Evolutionary conservation across 1,140 invertebrate species (phyloP), one percentile per base, ranked within the genome.

Genomic region (Spodoptera litura): DNA sequence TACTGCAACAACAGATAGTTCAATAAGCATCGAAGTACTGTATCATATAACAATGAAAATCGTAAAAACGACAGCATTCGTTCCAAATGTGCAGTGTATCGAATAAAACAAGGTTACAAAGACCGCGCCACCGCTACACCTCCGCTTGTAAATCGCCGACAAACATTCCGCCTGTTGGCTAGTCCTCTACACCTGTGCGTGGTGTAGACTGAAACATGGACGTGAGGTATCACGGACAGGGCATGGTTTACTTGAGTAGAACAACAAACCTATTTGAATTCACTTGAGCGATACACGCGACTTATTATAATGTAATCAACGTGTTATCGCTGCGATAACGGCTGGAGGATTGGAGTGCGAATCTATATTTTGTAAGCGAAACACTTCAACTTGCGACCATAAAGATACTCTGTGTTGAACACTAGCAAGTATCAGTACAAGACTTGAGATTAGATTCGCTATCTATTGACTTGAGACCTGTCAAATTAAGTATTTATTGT

Each of bases 81-180:
- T 13, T 55, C 74, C 53, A 49, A 68, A 77, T 77, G 74, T 77
- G 74, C 74, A 77, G 27, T 38, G 74, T 77, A 15, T 74, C 20
- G 52, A 52, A 78, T 58, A 51, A 58, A 52, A 49, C 76, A 78
- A 78, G 64, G 76, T 78, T 78, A 44, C 70, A 49, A 51, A 52
- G 44, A 44, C 12, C 8, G 56, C n/a, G 20, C 56, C 4, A 20
- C 11, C 71, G 58, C 8, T 27, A 12, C 38, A 38, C 61, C 35
- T 20, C 44, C 38, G 25, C 44, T 49, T 11, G 31, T 64, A 31
- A 20, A 64, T 35, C 64, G 20, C 49, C 9, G 44, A 15, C 31
- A 55, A 55, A 55, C 12, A 13, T 15, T 55, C 52, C 52, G 52
- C 38, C 38, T 6, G 38, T 6, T 44, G 38, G 38, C 38, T 44